Evolutionary conservation across 1,140 invertebrate genomes (phyloP).

Genomic region (Drosophila murphyi): DNA sequence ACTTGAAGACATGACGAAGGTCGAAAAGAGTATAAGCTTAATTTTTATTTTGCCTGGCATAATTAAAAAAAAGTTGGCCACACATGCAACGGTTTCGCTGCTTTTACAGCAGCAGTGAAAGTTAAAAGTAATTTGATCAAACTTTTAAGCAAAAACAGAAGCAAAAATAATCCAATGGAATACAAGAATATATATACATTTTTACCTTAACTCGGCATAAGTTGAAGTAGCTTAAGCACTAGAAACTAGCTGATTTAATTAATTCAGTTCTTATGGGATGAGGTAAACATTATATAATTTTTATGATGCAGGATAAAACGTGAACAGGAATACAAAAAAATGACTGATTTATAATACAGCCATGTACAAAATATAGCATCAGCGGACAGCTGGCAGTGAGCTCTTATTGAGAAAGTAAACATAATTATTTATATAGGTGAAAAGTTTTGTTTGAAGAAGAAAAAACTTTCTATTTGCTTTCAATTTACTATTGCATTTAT

Average conservation of each 20-base stretch:
- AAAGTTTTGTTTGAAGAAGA: no score
- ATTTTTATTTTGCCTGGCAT: slow-evolving; percentile 55
- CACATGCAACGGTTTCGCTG: slow-evolving; percentile 35
- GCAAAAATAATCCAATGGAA: background rate
- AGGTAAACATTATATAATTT: background rate
- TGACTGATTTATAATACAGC: no score
- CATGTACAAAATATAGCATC: no score
- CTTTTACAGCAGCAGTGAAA: background rate
- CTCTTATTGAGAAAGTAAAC: no score
- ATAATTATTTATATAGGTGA: no score
- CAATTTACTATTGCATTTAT: no score
- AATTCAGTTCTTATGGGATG: background rate
- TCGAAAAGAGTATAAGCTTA: slow-evolving; percentile 42
- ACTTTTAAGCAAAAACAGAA: slow-evolving; percentile 5
- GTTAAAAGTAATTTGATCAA: slow-evolving; percentile 27
- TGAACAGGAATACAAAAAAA: background rate
- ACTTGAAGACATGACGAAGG: slow-evolving; percentile 32
- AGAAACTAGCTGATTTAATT: background rate
- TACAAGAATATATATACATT: background rate
- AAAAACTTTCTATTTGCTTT: no score
- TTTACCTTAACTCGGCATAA: background rate
- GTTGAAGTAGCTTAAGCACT: background rate
- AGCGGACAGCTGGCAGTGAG: no score
- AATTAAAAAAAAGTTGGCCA: slow-evolving; percentile 66
- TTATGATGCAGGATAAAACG: background rate